Percentiles rank a stretch among this genome's conserved stretches.
phyloP scores from a whole-genome alignment of 2,888 invertebrate genomes.

The Proisotoma minuta region DNA sequence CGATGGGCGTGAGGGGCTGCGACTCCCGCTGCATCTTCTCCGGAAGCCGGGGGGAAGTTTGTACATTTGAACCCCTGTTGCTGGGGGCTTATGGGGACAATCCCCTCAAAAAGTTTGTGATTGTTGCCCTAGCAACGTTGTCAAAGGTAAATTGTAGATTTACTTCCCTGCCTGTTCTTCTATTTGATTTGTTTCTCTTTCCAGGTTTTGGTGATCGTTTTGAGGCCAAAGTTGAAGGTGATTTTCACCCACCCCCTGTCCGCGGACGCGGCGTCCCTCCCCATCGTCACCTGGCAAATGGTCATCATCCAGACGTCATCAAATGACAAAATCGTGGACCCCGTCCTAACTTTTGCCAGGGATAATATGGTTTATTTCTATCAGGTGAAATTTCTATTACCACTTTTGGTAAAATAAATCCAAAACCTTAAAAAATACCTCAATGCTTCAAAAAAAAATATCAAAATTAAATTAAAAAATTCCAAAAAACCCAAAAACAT shows the following conservation, averaged over 20 bases:
- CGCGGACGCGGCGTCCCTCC: slow-evolving; percentile 69
- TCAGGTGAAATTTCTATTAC: too few species aligned
- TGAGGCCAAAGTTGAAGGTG: slow-evolving; percentile 71
- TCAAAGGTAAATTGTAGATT: slow-evolving; percentile 64
- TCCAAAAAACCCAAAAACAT: too few species aligned
- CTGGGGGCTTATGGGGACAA: slow-evolving; percentile 58
- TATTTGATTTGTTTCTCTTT: slow-evolving; percentile 41
- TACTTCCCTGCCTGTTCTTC: neutral
- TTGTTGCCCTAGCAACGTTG: slow-evolving; percentile 89
- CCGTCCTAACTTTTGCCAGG: slow-evolving; percentile 83
- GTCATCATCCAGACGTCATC: slow-evolving; percentile 71
- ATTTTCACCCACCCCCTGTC: slow-evolving; percentile 71
- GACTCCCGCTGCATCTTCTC: slow-evolving; percentile 92
- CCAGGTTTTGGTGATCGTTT: slow-evolving; percentile 70
- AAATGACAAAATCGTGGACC: slow-evolving; percentile 65
- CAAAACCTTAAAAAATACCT: too few species aligned
- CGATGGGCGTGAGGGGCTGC: slow-evolving; percentile 80
- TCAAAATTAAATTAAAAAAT: too few species aligned
- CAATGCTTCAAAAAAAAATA: too few species aligned
- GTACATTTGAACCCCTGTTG: slow-evolving; percentile 65
- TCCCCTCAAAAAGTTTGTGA: slow-evolving; percentile 67
- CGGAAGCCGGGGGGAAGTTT: slow-evolving; percentile 70
- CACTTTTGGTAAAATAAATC: too few species aligned
- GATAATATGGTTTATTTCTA: slow-evolving; percentile 80
- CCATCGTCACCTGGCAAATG: slow-evolving; percentile 88